phyloP scores from a whole-genome alignment of 1,140 invertebrate species.

The Gonatopus flavifemur region DNA sequence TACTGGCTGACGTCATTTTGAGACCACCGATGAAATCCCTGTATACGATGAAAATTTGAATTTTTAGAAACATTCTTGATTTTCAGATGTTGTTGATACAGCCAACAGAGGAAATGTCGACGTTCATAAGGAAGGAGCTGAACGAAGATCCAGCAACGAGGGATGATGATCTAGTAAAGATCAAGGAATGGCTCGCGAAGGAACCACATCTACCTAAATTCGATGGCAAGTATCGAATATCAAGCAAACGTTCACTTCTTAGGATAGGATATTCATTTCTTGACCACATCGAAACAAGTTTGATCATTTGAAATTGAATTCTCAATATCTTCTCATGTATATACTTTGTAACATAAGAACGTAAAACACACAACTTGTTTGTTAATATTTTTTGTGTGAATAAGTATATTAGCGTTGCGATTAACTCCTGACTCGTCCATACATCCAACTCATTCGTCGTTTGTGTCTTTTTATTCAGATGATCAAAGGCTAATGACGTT shows the following conservation, averaged over 20 bases:
- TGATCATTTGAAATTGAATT: too few relatives aligned
- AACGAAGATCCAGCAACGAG: slow-evolving; percentile 70
- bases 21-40: not conserved
- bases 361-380: too few relatives aligned
- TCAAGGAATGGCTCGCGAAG: slow-evolving; percentile 71
- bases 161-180: slow-evolving; percentile 65
- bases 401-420: too few relatives aligned
- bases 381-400: too few relatives aligned
- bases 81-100: slow-evolving; percentile 71
- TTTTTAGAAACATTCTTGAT: too few relatives aligned
- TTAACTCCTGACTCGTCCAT: too few relatives aligned
- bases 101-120: slow-evolving; percentile 72
- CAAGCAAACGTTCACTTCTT: too few relatives aligned
- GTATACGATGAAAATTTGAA: not conserved
- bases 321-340: too few relatives aligned
- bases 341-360: too few relatives aligned
- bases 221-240: slow-evolving; percentile 69
- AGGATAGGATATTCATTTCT: too few relatives aligned
- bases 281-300: too few relatives aligned
- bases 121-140: slow-evolving; percentile 73
- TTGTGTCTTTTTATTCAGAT: slow-evolving; percentile 56
- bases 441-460: not conserved
- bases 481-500: slow-evolving; percentile 75
- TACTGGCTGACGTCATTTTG: not conserved
- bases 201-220: slow-evolving; percentile 74